Base-by-base conservation (phyloP, 1,140 invertebrate species). In the Popillia japonica region DNA sequence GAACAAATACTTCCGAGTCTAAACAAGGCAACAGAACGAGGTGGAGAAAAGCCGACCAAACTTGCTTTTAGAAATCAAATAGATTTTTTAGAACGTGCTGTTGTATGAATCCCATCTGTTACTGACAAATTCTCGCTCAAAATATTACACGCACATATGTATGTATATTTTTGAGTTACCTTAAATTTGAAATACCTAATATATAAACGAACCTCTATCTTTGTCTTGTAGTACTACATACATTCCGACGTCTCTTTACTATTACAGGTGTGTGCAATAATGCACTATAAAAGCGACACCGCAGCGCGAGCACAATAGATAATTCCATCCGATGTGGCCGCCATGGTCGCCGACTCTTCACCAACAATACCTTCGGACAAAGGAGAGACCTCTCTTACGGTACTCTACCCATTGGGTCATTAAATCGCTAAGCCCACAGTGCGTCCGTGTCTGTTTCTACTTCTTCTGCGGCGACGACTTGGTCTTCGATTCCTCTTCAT, bases 261-360 rank as follows among this genome's bases (percentile, higher is more conserved):
- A 68, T 68, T 68, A 68, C 61, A 68, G 61, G 61, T 68, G 61
- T 68, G 61, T 22, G 61, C 22, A 68, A 68, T 68, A 68, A 68
- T 68, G 61, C 61, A 68, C 61, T 27, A 68, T 68, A 68, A 68
- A 68, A 68, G 6, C 27, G 61, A 68, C 61, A 68, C 61, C 22
- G 61, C 61, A 68, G 61, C 61, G 61, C 27, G 61, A 68, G 61
- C 61, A 68, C 61, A 68, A 68, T 68, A 68, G 61, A 68, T 68
- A 68, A 68, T 68, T 68, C 61, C 61, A 14, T 27, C 20, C 27
- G 61, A 68, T 17, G 22, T 27, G 61, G 61, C 61, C 61, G 61
- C 61, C 61, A 22, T 17, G 27, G 61, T 68, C 61, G 61, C 61
- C 61, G 61, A 22, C 61, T 68, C 22, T 68, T 68, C 22, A 34